These are phyloP conservation scores for Auanema sp. DNA, from an alignment of 2,888 invertebrate species.

Conservation along the genomic window DNA sequence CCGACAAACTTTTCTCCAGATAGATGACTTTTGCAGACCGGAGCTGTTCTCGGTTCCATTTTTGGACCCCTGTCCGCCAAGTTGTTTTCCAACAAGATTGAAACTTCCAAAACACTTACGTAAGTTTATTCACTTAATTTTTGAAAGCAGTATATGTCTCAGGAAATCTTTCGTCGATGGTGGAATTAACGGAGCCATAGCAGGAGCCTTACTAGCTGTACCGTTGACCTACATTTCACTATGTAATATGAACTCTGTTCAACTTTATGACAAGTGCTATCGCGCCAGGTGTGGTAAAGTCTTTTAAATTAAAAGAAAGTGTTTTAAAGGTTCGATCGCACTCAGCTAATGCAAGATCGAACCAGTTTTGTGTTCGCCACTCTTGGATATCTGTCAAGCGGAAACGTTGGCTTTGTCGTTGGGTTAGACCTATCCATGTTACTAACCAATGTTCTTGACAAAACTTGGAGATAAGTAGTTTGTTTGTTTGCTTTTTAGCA, in stretches of 20 bases:
- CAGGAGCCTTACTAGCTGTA: conserved; percentile 46
- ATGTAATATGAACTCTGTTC: conserved; percentile 48
- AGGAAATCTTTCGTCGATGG: conserved; percentile 42
- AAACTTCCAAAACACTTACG: conserved; percentile 19
- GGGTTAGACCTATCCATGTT: conserved; percentile 47
- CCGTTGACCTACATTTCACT: conserved; percentile 43
- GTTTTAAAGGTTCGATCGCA: conserved; percentile 41
- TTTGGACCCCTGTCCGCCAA: conserved; percentile 38
- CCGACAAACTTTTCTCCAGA: background rate
- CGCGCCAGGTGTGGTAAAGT: conserved; percentile 32
- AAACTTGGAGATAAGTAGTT: conserved; percentile 25
- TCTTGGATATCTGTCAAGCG: conserved; percentile 44
- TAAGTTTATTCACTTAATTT: conserved; percentile 8
- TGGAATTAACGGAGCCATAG: conserved; percentile 38
- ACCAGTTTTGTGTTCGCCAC: conserved; percentile 47
- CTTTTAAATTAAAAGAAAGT: background rate
- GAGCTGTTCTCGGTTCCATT: conserved; percentile 47
- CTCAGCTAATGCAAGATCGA: conserved; percentile 44
- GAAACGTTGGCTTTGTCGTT: conserved; percentile 46
- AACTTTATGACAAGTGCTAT: conserved; percentile 54
- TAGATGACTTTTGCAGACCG: conserved; percentile 32
- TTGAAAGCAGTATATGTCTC: conserved; percentile 13
- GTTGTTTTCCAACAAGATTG: conserved; percentile 27
- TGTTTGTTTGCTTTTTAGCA: background rate
- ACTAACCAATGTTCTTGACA: conserved; percentile 33